Evolutionary conservation across 2,113 vertebrate species (phyloP), one percentile per base, ranked within the genome.

Genomic region (Ophthalmolycus amberensis): DNA sequence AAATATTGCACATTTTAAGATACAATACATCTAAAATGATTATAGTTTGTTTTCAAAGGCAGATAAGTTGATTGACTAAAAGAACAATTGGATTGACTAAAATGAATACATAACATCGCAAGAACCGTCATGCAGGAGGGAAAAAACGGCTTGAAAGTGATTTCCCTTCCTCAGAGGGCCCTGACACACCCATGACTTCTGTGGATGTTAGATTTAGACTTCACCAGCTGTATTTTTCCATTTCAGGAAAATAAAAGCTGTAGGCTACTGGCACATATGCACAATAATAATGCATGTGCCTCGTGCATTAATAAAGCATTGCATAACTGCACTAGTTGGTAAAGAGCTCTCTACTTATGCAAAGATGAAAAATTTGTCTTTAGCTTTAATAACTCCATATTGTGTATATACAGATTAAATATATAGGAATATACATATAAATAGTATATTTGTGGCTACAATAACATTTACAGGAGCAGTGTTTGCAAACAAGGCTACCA

Each of bases 131-230:
- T 42, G 44, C 52, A 32, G 32, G 74, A 0, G 8, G 0, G 4
- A 62, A 20, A 20, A n/a, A 52, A 0, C 0, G 4, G 60, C 20
- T 62, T 67, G 71, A 70, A 71, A 59, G 4, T 0, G 1, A 52
- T 48, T 74, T 79, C 73, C 20, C 46, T 62, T 9, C 34, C 34
- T 44, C 38, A 65, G 29, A 59, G 34, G 18, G 34, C 34, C 62
- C 34, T 0, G 76, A 74, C 86, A 85, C 71, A 67, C 76, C 80
- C 79, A 50, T 63, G 1, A 42, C 75, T 66, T 52, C 56, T 60
- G n/a, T 63, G 11, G n/a, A 54, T 40, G 27, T 40, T 76, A 22
- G 29, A 20, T 44, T 62, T 40, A 80, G 52, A 56, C 70, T 46
- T 82, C 10, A 63, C 29, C 8, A 1, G 6, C 7, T 42, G 72